These are phyloP conservation scores for Echinarachnius parma DNA, from an alignment of 53 echinoderm and acorn worm species.

Conservation along the genomic window DNA sequence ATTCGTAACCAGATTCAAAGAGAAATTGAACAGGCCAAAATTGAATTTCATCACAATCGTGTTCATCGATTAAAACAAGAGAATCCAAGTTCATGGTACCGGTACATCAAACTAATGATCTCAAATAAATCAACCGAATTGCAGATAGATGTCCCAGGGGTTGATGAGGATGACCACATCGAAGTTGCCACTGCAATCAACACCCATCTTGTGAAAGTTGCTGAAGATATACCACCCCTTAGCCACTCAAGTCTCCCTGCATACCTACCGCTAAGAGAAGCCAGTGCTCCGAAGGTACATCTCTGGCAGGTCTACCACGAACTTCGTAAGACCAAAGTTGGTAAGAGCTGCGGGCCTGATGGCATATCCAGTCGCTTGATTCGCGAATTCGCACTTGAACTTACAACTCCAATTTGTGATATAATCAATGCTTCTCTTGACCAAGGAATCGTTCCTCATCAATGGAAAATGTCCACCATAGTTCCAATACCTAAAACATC, in stretches of 20 bases:
- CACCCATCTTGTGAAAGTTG: background rate
- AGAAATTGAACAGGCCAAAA: background rate
- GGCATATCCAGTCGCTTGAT: no score
- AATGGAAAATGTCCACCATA: no score
- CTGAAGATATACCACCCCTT: background rate
- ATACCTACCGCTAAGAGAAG: background rate
- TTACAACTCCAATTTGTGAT: no score
- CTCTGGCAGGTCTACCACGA: no score
- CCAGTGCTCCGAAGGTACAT: background rate
- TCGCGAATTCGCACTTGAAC: no score
- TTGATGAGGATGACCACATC: no score
- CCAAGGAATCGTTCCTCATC: no score
- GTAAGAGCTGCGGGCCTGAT: no score
- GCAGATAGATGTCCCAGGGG: background rate
- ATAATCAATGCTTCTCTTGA: no score
- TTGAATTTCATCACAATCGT: background rate
- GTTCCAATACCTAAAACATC: no score
- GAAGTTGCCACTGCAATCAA: background rate
- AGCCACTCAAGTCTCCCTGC: background rate
- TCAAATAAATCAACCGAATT: background rate
- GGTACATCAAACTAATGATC: constrained; percentile 9
- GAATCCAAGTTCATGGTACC: background rate
- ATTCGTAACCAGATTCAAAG: background rate
- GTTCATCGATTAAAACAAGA: background rate
- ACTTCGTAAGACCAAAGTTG: no score